phyloP scores from a whole-genome alignment of 2,797 vertebrate genomes.

The Podarcis lilfordi region DNA sequence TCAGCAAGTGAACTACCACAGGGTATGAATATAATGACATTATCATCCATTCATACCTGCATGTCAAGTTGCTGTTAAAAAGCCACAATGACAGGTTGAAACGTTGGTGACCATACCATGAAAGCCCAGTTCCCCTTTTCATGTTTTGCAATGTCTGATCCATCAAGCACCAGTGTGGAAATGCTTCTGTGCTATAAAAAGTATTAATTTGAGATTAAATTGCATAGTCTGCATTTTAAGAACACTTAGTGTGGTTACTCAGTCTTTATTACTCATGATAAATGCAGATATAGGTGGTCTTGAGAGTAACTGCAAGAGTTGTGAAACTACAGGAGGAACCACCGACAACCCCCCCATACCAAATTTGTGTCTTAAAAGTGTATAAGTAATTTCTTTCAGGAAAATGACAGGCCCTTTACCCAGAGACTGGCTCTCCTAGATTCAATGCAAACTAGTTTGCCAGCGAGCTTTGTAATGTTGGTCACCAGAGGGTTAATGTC shows the following conservation, averaged over 20 bases:
- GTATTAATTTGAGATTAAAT: neutral
- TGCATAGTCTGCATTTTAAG: neutral
- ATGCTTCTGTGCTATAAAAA: neutral
- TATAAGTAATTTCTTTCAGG: neutral
- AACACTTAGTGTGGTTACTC: neutral
- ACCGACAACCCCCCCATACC: neutral
- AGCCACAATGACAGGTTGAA: neutral
- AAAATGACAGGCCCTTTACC: too few relatives aligned
- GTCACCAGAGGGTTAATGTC: slow-evolving; percentile 38
- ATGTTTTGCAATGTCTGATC: neutral
- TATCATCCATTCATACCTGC: too few relatives aligned
- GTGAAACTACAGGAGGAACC: neutral
- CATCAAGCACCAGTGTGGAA: neutral
- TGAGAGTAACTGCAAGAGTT: neutral
- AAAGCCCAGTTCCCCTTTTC: neutral
- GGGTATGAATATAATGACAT: neutral
- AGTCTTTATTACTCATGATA: neutral
- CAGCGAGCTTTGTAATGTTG: neutral
- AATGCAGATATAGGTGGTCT: neutral
- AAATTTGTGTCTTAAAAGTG: neutral
- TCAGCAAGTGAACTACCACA: neutral
- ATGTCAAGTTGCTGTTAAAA: neutral
- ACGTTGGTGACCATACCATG: neutral
- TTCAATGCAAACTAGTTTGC: neutral
- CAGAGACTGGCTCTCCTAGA: neutral